Evolutionary conservation across 1,140 invertebrate species (phyloP).

Genomic region (Ips nitidus): DNA sequence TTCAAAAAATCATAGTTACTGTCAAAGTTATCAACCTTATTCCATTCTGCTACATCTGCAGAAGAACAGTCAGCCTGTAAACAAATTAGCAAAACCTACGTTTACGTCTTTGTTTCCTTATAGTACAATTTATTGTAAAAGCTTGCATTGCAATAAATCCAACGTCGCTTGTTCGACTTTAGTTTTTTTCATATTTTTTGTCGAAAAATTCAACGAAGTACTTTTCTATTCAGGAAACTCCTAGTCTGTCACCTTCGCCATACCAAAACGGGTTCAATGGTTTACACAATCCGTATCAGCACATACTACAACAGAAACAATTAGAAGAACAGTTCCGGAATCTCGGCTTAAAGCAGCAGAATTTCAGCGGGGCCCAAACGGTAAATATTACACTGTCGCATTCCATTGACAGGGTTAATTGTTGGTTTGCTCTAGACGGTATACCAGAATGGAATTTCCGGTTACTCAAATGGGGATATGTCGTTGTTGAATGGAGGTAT

Average conservation of each 20-base stretch:
- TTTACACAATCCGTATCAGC: slow-evolving; percentile 30
- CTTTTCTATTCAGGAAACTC: slow-evolving; percentile 22
- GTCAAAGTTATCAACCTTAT: too few species aligned
- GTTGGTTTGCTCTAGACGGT: slow-evolving; percentile 11
- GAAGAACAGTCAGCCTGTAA: too few species aligned
- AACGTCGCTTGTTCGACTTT: too few species aligned
- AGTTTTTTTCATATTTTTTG: too few species aligned
- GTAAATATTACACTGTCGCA: slow-evolving; percentile 15
- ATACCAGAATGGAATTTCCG: slow-evolving; percentile 30
- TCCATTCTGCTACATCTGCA: too few species aligned
- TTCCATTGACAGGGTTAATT: slow-evolving; percentile 4
- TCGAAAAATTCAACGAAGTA: too few species aligned
- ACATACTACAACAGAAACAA: slow-evolving; percentile 46
- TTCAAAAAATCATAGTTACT: too few species aligned
- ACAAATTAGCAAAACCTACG: too few species aligned
- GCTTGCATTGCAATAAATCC: too few species aligned
- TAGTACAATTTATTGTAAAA: too few species aligned
- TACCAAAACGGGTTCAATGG: slow-evolving; percentile 39
- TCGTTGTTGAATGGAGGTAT: slow-evolving; percentile 23
- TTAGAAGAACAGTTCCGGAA: slow-evolving; percentile 48
- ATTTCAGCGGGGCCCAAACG: slow-evolving; percentile 31
- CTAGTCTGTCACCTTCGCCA: slow-evolving; percentile 20
- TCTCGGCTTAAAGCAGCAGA: slow-evolving; percentile 41
- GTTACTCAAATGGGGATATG: slow-evolving; percentile 26
- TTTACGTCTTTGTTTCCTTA: too few species aligned